A percentile compares a stretch with the other conserved stretches of the same genome.
phyloP scores from a whole-genome alignment of 1,140 invertebrate species.

The Subanguina moxae region DNA sequence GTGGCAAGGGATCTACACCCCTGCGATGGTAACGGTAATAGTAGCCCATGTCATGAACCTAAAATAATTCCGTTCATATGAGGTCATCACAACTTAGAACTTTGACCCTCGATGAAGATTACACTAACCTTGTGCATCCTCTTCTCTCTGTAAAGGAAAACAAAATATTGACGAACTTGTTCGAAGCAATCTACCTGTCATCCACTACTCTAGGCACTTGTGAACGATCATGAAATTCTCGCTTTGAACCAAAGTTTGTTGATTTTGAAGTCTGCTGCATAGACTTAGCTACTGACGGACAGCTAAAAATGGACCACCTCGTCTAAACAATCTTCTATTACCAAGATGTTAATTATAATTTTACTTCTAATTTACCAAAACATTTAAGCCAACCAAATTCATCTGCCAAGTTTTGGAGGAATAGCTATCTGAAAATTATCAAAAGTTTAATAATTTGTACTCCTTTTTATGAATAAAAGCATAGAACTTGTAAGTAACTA shows the following conservation, averaged over 20 bases:
- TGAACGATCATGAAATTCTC: constrained; percentile 12
- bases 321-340: neutral
- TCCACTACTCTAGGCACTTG: constrained; percentile 43
- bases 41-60: constrained; percentile 47
- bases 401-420: neutral
- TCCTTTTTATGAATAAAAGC: too few relatives aligned
- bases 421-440: neutral
- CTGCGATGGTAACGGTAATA: constrained; percentile 55
- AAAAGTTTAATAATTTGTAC: too few relatives aligned
- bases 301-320: neutral
- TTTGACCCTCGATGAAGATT: neutral
- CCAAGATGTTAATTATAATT: neutral
- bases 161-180: too few relatives aligned
- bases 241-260: neutral
- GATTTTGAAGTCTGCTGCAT: neutral
- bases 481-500: too few relatives aligned
- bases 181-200: constrained; percentile 13
- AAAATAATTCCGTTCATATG: neutral
- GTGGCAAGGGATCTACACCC: constrained; percentile 53
- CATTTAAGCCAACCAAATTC: neutral
- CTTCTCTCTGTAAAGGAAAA: constrained; percentile 25
- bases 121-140: constrained; percentile 41
- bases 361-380: neutral
- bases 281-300: neutral
- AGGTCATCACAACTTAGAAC: neutral